Conservation (phyloP, 2,888 invertebrate genomes). For the Eustalomyia histrio region DNA sequence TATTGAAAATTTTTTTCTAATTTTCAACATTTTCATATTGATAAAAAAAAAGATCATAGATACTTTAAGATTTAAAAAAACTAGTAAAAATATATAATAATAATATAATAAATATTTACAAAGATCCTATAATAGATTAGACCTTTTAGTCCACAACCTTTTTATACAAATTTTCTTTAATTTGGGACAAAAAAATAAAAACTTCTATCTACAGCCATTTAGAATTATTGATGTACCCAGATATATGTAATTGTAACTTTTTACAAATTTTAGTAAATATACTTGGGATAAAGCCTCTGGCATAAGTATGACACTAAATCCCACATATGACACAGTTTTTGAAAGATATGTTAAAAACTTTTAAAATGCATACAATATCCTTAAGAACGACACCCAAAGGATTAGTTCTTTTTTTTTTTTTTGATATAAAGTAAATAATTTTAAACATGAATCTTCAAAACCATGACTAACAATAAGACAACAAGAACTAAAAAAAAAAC, state of each 20-base stretch:
- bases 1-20: no score
- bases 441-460: conserved; percentile 51
- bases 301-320: conserved; percentile 48
- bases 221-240: neutral
- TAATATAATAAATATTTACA: no score
- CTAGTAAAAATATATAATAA: no score
- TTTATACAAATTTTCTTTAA: no score
- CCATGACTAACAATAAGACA: conserved; percentile 62
- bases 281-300: conserved; percentile 12
- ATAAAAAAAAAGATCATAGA: no score
- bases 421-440: conserved; percentile 73
- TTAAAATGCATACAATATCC: conserved; percentile 70
- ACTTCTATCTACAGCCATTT: no score
- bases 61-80: no score
- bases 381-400: conserved; percentile 76
- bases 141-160: no score
- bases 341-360: conserved; percentile 40
- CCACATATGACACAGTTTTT: conserved; percentile 61
- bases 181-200: no score
- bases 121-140: no score
- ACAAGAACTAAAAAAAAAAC: neutral
- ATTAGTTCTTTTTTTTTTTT: conserved; percentile 69
- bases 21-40: no score
- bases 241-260: neutral
- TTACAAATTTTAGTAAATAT: no score